phyloP scores from a whole-genome alignment of 2,113 vertebrate species.

The Gallinago media region DNA sequence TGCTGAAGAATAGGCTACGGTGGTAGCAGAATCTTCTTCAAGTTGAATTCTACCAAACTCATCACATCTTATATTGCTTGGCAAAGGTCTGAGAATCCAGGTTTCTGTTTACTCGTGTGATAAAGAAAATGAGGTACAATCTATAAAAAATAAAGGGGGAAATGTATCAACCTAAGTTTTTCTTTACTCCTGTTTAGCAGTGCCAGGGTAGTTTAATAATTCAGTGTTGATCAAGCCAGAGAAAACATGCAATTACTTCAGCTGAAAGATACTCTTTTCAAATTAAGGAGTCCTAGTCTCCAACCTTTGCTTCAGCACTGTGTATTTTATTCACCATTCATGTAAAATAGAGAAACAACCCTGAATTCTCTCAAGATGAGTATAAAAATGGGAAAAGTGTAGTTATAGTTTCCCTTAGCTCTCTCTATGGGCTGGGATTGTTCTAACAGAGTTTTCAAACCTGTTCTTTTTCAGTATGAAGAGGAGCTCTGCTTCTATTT shows the following conservation, averaged over 20 bases:
- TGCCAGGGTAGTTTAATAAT: background rate
- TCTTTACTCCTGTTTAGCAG: background rate
- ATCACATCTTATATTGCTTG: background rate
- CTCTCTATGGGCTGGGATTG: background rate
- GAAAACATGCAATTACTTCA: background rate
- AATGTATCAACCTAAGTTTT: background rate
- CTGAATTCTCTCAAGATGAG: background rate
- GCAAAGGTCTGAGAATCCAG: background rate
- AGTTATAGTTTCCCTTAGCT: background rate
- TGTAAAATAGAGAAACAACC: background rate
- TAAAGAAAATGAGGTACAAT: background rate
- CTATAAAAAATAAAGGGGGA: background rate
- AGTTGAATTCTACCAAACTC: background rate
- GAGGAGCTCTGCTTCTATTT: background rate
- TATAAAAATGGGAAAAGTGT: background rate
- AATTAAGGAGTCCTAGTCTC: background rate
- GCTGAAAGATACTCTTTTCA: background rate
- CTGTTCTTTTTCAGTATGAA: background rate
- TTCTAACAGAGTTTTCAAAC: background rate
- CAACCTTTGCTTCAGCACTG: background rate
- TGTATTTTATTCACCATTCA: background rate
- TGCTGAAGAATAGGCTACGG: background rate
- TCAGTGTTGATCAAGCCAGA: background rate
- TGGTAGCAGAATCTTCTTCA: background rate
- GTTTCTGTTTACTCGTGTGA: background rate